Base-by-base conservation (phyloP, 1,140 invertebrate species). In the Listronotus bonariensis region DNA sequence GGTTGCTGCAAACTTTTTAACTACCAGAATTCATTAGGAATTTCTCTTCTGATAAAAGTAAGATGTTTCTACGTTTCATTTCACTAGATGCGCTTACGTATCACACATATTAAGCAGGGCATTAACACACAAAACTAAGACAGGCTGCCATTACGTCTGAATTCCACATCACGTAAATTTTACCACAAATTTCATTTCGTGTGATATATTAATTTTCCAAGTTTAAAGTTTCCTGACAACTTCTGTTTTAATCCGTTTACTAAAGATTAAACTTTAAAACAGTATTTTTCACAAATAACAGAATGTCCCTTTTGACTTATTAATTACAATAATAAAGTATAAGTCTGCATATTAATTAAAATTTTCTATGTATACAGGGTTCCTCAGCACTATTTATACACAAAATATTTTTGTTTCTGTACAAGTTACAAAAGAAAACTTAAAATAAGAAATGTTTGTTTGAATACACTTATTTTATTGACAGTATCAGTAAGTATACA, bases 1-100 rank as follows among this genome's bases (percentile, higher is more conserved):
- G 71, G 38, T 71, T 70, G 74, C 66, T 72, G 70, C 73, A 77
- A 77, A 77, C 75, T 76, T 77, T 77, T 77, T 76, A 77, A 76
- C 76, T 76, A 76, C 72, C 67, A 72, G 75, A 77, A 77, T 77
- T 77, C 76, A 77, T 77, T 76, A 76, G 65, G 76, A 76, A 77
- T 76, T 76, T 75, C 67, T 66, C 68, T 75, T 70, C 72, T 76
- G 74, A 76, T 75, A 75, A 75, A 75, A 77, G 71, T 74, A 75
- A 77, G 74, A 76, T 75, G 72, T 77, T 77, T 72, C 72, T 71
- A 72, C 73, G 74, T 75, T 77, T 76, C 74, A 77, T 77, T 77
- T 74, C 74, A 75, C 74, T 76, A 73, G 74, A 76, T 75, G 67
- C 73, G 67, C 68, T 49, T 65, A 76, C 76, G 72, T 65, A 60